Evolutionary conservation across 2,113 vertebrate species (phyloP).

Genomic region (Vulpes lagopus): DNA sequence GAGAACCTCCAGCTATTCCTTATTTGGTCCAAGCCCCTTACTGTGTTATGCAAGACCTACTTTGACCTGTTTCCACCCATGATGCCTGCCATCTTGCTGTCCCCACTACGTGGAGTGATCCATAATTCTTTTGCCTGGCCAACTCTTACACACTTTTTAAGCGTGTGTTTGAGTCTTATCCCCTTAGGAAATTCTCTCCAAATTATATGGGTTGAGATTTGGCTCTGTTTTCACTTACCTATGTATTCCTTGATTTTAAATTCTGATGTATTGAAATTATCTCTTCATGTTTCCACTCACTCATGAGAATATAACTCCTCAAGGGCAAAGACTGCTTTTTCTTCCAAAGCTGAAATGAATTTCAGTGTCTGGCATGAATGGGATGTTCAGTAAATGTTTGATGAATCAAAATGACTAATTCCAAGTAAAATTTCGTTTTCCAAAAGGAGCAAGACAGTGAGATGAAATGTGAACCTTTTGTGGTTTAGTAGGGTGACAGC

Average conservation of each 20-base stretch:
- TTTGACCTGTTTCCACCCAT: not conserved
- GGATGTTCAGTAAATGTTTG: not conserved
- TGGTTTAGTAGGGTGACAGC: not conserved
- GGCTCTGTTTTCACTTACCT: not conserved
- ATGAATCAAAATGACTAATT: not conserved
- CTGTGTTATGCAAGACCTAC: not conserved
- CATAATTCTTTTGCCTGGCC: not conserved
- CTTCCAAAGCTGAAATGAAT: not conserved
- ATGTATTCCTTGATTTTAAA: not conserved
- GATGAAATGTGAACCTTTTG: not conserved
- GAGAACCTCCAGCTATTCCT: not conserved
- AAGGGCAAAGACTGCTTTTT: not conserved
- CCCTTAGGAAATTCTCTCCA: not conserved
- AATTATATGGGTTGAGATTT: not conserved
- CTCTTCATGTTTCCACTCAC: not conserved
- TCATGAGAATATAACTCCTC: not conserved
- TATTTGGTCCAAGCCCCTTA: not conserved
- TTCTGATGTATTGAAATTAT: slow-evolving; percentile 1
- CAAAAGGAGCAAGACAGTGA: not conserved
- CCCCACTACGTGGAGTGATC: not conserved
- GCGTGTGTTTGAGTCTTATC: not conserved
- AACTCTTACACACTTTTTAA: not conserved
- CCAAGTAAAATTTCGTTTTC: not conserved
- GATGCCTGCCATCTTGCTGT: not conserved
- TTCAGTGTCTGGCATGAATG: not conserved